phyloP scores from a whole-genome alignment of 2,113 vertebrate genomes.

The Genyomyrus donnyi region DNA sequence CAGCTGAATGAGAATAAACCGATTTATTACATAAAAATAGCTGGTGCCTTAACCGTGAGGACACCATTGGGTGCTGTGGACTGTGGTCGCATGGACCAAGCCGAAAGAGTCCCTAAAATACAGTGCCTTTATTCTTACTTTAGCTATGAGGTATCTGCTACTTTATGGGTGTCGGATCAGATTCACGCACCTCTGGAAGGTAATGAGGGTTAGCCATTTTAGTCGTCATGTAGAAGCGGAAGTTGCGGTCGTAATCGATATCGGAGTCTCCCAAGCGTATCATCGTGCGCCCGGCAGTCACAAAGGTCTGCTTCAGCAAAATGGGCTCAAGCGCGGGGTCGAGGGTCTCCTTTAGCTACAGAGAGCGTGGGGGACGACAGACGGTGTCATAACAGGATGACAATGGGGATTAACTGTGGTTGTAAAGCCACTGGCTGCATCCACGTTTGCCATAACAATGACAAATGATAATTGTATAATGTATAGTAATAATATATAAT shows the following conservation, averaged over 20 bases:
- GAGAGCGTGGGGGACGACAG: slow-evolving; percentile 7
- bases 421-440: neutral
- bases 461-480: neutral
- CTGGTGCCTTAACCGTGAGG: neutral
- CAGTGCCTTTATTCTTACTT: neutral
- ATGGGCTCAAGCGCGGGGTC: slow-evolving; percentile 76
- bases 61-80: neutral
- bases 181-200: slow-evolving; percentile 69
- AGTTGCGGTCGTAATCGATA: slow-evolving; percentile 76
- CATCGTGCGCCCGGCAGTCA: slow-evolving; percentile 64
- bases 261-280: slow-evolving; percentile 78
- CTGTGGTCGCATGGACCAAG: neutral
- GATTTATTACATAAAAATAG: neutral
- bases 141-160: neutral
- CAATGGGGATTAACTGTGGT: neutral
- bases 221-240: slow-evolving; percentile 81
- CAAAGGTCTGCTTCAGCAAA: slow-evolving; percentile 74
- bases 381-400: neutral
- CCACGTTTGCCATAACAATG: neutral
- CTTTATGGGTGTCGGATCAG: neutral
- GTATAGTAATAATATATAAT: neutral
- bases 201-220: slow-evolving; percentile 85
- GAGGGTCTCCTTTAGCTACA: slow-evolving; percentile 70
- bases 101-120: neutral
- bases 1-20: neutral